Evolutionary conservation across 2,888 invertebrate species (phyloP).

Genomic region (Cataglyphis rosenhaueri): DNA sequence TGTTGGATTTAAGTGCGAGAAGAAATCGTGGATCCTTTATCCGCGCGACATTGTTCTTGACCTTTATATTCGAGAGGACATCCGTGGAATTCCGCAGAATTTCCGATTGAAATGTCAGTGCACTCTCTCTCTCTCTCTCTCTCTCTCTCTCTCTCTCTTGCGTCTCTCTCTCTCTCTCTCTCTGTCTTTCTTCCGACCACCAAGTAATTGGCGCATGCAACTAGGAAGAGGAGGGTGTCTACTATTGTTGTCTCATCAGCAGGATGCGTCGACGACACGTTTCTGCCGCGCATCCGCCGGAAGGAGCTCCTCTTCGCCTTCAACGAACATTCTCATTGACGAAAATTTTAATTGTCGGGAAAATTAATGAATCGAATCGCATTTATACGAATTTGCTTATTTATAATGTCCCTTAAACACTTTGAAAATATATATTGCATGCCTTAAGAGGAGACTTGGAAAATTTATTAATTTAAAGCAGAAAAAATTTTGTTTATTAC

Average conservation of each 20-base stretch:
- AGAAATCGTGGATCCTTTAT: neutral
- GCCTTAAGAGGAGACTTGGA: neutral
- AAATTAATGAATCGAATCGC: neutral
- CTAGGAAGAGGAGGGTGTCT: slow-evolving; percentile 65
- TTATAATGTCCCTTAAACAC: neutral
- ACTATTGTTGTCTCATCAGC: slow-evolving; percentile 71
- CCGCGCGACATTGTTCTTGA: slow-evolving; percentile 21
- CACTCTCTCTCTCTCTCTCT: neutral
- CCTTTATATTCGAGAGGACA: slow-evolving; percentile 20
- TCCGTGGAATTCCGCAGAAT: slow-evolving; percentile 5
- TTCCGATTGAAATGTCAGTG: slow-evolving; percentile 21
- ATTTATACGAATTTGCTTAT: neutral
- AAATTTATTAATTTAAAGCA: neutral
- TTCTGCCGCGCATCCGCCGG: slow-evolving; percentile 77
- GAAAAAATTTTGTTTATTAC: neutral
- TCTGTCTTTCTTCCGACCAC: slow-evolving; percentile 15
- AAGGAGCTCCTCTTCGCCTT: slow-evolving; percentile 75
- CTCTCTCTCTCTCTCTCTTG: no score
- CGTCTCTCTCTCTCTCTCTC: neutral
- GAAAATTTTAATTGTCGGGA: slow-evolving; percentile 10
- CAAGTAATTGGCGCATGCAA: slow-evolving; percentile 66
- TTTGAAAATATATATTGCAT: neutral
- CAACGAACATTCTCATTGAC: slow-evolving; percentile 40
- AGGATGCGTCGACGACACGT: slow-evolving; percentile 77
- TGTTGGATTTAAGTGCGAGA: neutral